phyloP scores from a whole-genome alignment of 1,140 invertebrate species.

The Rhagoletis pomonella region DNA sequence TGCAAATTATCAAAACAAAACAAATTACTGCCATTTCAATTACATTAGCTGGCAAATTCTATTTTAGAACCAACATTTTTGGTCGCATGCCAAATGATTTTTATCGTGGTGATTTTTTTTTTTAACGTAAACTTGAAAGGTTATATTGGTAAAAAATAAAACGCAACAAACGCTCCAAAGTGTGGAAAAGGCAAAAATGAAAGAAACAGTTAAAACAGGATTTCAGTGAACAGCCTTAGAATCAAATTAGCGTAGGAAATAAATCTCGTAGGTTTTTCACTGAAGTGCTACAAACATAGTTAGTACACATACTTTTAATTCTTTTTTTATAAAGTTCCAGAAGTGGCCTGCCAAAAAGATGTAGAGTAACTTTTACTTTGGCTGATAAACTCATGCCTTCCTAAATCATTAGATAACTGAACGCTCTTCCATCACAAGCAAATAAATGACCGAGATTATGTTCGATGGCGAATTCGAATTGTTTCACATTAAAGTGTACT shows the following conservation, averaged over 20 bases:
- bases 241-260: background rate
- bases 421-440: background rate
- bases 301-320: background rate
- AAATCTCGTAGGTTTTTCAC: background rate
- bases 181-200: background rate
- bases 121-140: background rate
- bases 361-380: background rate
- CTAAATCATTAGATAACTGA: background rate
- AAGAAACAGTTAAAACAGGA: background rate
- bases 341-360: background rate
- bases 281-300: slow-evolving; percentile 2
- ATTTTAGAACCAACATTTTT: background rate
- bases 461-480: slow-evolving; percentile 31
- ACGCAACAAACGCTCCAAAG: background rate
- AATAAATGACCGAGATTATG: slow-evolving; percentile 26
- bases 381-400: background rate
- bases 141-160: background rate
- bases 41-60: slow-evolving; percentile 30
- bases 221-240: background rate
- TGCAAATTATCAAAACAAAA: slow-evolving; percentile 34
- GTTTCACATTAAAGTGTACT: slow-evolving; percentile 28
- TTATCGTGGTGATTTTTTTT: background rate
- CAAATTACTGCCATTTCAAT: slow-evolving; percentile 43
- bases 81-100: slow-evolving; percentile 29
- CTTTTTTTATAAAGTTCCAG: background rate